Evolutionary conservation across 2,888 invertebrate species (phyloP), one percentile per base, ranked within the genome.

Genomic region (Volucella bombylans): DNA sequence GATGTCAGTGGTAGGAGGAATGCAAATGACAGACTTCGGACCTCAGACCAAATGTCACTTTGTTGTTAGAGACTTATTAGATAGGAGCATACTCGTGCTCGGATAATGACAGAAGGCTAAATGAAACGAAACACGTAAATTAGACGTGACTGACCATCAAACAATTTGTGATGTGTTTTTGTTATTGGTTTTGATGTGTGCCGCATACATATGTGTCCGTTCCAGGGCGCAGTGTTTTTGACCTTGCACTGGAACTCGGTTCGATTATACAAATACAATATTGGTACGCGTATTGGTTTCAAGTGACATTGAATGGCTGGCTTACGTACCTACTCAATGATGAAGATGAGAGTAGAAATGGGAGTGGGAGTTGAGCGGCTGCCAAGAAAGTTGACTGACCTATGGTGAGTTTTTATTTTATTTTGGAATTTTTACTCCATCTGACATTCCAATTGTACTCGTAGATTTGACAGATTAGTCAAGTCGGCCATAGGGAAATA

Each of bases 201-300:
- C 74, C 47, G 50, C 62, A 68, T 23, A 8, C 62, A 68, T 23
- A 8, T 4, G 12, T 57, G 4, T n/a, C 49, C 12, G 52, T 74
- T 65, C 23, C 49, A 65, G 23, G 15, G 18, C 57, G 57, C 31
- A 55, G 41, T 62, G 65, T 55, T 69, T 71, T 77, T 82, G 82
- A 82, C 82, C 82, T 82, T 82, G 82, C 61, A 65, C 77, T 77
- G 71, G 15, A 77, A 67, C 59, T 67, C 10, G 72, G 69, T 69
- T 76, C 59, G 71, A 77, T 41, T 47, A 69, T 54, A 14, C 41
- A 41, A 4, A 41, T 67, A 69, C 65, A 67, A 47, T 67, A 54
- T 55, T 54, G 55, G 71, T 49, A 77, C 61, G 55, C 50, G 43
- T 65, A 72, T 67, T 77, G 54, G 11, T 71, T 77, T 77, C 71